These are phyloP conservation scores for Clamator glandarius DNA, from an alignment of 2,797 vertebrate genomes.

Conservation along the genomic window DNA sequence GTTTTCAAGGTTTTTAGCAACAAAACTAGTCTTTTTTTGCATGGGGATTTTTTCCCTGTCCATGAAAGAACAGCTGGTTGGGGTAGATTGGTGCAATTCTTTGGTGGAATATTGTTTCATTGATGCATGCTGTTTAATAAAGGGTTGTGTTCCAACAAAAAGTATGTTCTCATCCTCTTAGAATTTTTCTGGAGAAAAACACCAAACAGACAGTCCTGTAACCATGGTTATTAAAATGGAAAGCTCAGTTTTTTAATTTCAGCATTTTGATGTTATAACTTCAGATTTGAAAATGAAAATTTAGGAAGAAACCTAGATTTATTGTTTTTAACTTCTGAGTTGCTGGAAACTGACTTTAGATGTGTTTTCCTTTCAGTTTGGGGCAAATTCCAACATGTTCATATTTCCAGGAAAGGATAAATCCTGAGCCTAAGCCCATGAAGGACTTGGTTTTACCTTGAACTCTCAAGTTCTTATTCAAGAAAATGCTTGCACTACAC, in stretches of 20 bases:
- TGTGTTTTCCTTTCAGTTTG: neutral
- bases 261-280: neutral
- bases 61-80: conserved; percentile 1
- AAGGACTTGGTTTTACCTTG: neutral
- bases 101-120: neutral
- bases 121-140: neutral
- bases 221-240: neutral
- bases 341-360: neutral
- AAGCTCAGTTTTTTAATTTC: neutral
- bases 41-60: neutral
- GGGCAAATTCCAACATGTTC: neutral
- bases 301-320: neutral
- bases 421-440: neutral
- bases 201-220: neutral
- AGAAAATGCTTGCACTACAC: neutral
- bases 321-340: neutral
- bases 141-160: neutral
- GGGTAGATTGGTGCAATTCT: neutral
- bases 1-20: conserved; percentile 12
- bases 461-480: neutral
- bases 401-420: neutral
- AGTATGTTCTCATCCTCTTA: neutral
- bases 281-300: neutral
- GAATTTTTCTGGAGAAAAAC: neutral
- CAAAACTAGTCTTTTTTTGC: neutral